Evolutionary conservation across 2,113 vertebrate genomes (phyloP), one percentile per base, ranked within the genome.

Genomic region (Pseudopipra pipra): DNA sequence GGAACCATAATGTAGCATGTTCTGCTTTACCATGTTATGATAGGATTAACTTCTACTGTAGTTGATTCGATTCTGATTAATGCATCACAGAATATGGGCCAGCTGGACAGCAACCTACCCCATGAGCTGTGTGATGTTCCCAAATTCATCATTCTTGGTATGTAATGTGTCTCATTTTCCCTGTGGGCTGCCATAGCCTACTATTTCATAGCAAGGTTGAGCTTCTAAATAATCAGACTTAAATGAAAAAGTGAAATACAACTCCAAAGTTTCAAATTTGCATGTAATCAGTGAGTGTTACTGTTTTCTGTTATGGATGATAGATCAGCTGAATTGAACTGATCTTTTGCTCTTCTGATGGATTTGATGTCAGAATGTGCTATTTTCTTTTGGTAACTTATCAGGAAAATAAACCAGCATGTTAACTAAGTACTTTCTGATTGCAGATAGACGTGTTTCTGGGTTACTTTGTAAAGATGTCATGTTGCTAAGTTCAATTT

Each of bases 91-190:
- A 90, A 44, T 55, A 31, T 0, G 19, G 56, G 14, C 76, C 81
- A 90, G 52, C 52, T 95, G 89, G 91, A 72, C 70, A 77, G 58
- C 35, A 87, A 9, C 61, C 39, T 76, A 27, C 47, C 35, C 46
- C 22, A 18, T 25, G 68, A 78, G 73, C 76, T 22, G 46, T 81
- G 37, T 20, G 54, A 28, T 80, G 43, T 78, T 90, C 68, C 70
- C 39, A 87, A 46, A 91, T 81, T 41, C 65, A 65, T 89, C 47
- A 63, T 61, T 86, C 65, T 75, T 13, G 9, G 20, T 75, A 35
- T n/a, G 35, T 49, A 46, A 77, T 17, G 20, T 62, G 39, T 89
- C 51, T 80, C 8, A 19, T 85, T 96, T 84, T 87, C 70, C 47
- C 70, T 27, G 39, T 84, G 47, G 73, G 47, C 39, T 92, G 24